A percentile compares a stretch with the other conserved stretches of the same genome.
phyloP scores from a whole-genome alignment of 2,797 vertebrate species.

The Thamnophis elegans region DNA sequence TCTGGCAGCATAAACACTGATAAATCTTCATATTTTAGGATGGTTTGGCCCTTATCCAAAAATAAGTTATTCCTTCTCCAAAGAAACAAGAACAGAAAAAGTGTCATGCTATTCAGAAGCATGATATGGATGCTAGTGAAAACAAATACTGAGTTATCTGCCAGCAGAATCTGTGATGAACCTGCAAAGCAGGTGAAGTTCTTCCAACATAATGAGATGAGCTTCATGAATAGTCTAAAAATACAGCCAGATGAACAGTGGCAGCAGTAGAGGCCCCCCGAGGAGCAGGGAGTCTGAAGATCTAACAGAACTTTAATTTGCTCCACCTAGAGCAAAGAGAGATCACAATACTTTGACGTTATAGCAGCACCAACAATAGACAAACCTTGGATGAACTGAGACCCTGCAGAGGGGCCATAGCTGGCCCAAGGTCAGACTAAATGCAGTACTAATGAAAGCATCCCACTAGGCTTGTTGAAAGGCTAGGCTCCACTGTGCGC shows the following conservation, averaged over 20 bases:
- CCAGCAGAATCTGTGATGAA: constrained; percentile 14
- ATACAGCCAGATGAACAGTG: constrained; percentile 28
- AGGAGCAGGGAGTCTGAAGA: constrained; percentile 50
- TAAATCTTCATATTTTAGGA: constrained; percentile 41
- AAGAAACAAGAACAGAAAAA: constrained; percentile 43
- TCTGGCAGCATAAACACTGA: constrained; percentile 51
- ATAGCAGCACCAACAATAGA: constrained; percentile 68
- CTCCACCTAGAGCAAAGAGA: constrained; percentile 43
- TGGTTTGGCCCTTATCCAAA: constrained; percentile 65
- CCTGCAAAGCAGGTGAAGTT: constrained; percentile 24
- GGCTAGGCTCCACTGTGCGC: constrained; percentile 40
- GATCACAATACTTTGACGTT: constrained; percentile 47
- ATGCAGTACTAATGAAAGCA: not conserved
- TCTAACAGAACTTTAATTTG: constrained; percentile 54
- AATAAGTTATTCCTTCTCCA: constrained; percentile 68
- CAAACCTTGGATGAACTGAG: constrained; percentile 58
- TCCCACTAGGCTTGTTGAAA: not conserved
- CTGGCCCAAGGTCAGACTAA: constrained; percentile 19
- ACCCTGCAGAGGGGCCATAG: constrained; percentile 49
- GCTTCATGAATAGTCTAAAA: constrained; percentile 38
- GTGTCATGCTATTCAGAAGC: constrained; percentile 65
- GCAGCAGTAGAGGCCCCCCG: constrained; percentile 32
- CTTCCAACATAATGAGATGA: not conserved
- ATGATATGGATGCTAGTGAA: constrained; percentile 40
- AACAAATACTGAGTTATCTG: not conserved